Conservation (phyloP, 2,797 vertebrate species). For the Thalassophryne amazonica region DNA sequence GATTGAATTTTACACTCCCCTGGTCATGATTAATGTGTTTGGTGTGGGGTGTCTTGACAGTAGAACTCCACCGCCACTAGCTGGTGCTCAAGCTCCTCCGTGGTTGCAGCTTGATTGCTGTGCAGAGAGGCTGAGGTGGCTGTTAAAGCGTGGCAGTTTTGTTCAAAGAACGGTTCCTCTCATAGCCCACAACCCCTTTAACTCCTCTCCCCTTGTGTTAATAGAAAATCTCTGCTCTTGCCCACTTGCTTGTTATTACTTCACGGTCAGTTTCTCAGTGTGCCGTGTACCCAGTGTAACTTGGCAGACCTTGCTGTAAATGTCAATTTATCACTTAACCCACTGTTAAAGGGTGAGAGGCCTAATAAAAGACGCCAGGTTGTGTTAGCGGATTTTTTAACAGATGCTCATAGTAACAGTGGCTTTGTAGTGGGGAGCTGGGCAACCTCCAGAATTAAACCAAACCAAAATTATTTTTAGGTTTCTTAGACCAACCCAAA, state of each 20-base stretch:
- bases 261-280: slow-evolving; percentile 68
- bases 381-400: slow-evolving; percentile 56
- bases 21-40: slow-evolving; percentile 91
- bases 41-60: slow-evolving; percentile 52
- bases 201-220: slow-evolving; percentile 59
- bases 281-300: slow-evolving; percentile 53
- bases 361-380: slow-evolving; percentile 66
- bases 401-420: slow-evolving; percentile 30
- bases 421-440: slow-evolving; percentile 12
- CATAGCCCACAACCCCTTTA: slow-evolving; percentile 57
- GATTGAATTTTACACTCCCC: slow-evolving; percentile 97
- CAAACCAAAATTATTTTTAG: too few species aligned
- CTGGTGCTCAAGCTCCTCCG: slow-evolving; percentile 74
- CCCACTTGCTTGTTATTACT: slow-evolving; percentile 58
- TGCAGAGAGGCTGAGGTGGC: neutral
- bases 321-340: slow-evolving; percentile 80
- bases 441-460: too few species aligned
- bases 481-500: too few species aligned
- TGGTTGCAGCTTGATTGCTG: slow-evolving; percentile 21
- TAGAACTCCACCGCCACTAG: slow-evolving; percentile 61
- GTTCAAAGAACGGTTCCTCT: slow-evolving; percentile 36
- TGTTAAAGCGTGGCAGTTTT: slow-evolving; percentile 32
- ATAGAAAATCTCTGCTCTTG: slow-evolving; percentile 68
- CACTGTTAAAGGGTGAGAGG: slow-evolving; percentile 70
- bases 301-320: slow-evolving; percentile 69